Evolutionary conservation across 2,797 vertebrate species (phyloP), one percentile per base, ranked within the genome.

Genomic region (Coregonus ussuriensis): DNA sequence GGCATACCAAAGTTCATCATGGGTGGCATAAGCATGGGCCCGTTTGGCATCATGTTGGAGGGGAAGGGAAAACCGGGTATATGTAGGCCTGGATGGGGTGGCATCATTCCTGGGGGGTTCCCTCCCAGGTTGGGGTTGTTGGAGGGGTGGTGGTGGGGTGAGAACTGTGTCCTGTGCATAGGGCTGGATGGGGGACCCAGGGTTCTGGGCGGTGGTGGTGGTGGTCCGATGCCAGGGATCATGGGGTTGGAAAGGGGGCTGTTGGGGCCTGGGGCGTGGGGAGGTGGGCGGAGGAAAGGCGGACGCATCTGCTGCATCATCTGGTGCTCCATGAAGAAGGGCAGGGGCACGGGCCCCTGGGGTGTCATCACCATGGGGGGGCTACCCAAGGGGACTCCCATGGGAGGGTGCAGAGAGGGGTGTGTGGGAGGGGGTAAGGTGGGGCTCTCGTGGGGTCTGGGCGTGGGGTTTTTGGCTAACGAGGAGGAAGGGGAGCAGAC

Each of bases 361-460:
- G 97, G 97, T 78, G 98, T 99, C 98, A 99, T 99, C 83, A 99
- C 96, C 97, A 99, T 98, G 35, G 97, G 97, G 76, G 98, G 97
- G 86, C 96, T 99, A 80, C 97, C 96, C 71, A 97, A 93, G 56
- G 97, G 96, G 84, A 98, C 90, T 29, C 97, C 98, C 47, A 99
- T 93, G 70, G 94, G 90, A 85, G 96, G 96, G 88, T 97, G 97
- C 93, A 88, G 95, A 94, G 47, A 87, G 83, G 96, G 95, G 91
- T 95, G 92, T 69, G 96, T 95, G 0, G 95, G 94, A 77, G 95
- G 95, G 67, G 95, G 94, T 81, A 97, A 94, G 77, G 94, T 94
- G 79, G 98, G 95, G 89, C 95, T 96, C 84, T 98, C 98, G n/a
- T 95, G 96, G 86, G 96, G 96, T 92, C 96, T 95, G 41, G 98